A percentile compares a stretch with the other conserved stretches of the same genome.
Evolutionary conservation across 2,888 invertebrate species (phyloP).

Genomic region (Anorthoa munda): DNA sequence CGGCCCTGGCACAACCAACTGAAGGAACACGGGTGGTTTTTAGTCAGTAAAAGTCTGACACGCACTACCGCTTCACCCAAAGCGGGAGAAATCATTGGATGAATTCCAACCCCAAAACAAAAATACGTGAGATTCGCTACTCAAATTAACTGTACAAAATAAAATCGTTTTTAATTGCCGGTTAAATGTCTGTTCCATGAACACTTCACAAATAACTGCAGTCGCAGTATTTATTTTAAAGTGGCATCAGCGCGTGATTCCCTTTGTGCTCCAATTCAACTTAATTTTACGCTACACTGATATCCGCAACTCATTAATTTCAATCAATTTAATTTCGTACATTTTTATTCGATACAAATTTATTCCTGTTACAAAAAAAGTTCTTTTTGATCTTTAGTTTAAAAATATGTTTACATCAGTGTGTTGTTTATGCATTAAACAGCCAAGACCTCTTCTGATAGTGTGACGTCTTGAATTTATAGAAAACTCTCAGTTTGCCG

Average conservation of each 20-base stretch:
- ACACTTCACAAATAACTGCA: constrained; percentile 2
- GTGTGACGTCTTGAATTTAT: too few species aligned
- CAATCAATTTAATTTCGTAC: constrained; percentile 22
- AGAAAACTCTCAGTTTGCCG: too few species aligned
- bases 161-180: neutral
- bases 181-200: neutral
- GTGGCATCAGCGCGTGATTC: neutral
- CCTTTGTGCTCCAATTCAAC: constrained; percentile 3
- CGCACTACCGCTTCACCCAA: too few species aligned
- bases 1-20: too few species aligned
- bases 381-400: constrained; percentile 11
- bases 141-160: neutral
- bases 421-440: neutral
- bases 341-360: neutral
- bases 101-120: too few species aligned
- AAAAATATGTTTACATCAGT: neutral
- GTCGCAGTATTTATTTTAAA: constrained; percentile 1
- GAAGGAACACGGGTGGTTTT: too few species aligned
- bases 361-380: neutral
- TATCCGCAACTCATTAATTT: constrained; percentile 24
- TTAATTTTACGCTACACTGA: constrained; percentile 24
- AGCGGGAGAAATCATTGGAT: neutral
- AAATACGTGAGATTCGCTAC: neutral
- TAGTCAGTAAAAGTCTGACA: too few species aligned
- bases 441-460: neutral